Evolutionary conservation across 1,140 invertebrate genomes (phyloP), one percentile per base, ranked within the genome.

Genomic region (Atta cephalotes): DNA sequence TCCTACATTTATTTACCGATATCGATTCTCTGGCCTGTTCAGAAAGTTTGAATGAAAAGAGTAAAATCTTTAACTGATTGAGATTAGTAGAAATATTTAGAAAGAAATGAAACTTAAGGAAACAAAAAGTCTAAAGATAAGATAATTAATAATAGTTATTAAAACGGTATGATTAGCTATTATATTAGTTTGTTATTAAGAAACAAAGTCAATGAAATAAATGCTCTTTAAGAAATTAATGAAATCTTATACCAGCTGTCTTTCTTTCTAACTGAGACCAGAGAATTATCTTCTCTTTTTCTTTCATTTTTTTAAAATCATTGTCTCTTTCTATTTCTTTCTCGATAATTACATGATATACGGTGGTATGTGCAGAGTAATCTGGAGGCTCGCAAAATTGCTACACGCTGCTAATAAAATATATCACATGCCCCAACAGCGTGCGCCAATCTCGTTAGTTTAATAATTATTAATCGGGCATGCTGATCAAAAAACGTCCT

Each of bases 281-380:
- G 68, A 84, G 80, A 84, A 70, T 87, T 58, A 60, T 53, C 62
- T 56, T 87, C 49, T 82, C 25, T 39, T 31, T 88, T 74, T 91
- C 85, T 77, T 72, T 74, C 58, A n/a, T 51, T 63, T 51, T 86
- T 51, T 86, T 2, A 0, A 68, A 68, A 76, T 79, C 49, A 58
- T 2, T 49, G 53, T 88, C 53, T 81, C 51, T 88, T 78, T 31
- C 88, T 87, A 85, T 87, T 85, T 71, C 49, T 85, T 90, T 90
- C 56, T 87, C 86, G 62, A 87, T 51, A 81, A 51, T 82, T 84
- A 76, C 70, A 84, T 84, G 80, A 84, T 84, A 84, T 84, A 88
- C 88, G 88, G 88, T 89, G 88, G 88, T 88, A 88, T 89, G 88
- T 89, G 88, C 88, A 89, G 84, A 89, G 88, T 89, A 89, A 87